Conservation (phyloP, 1,140 invertebrate species). For the Drosophila virilis region DNA sequence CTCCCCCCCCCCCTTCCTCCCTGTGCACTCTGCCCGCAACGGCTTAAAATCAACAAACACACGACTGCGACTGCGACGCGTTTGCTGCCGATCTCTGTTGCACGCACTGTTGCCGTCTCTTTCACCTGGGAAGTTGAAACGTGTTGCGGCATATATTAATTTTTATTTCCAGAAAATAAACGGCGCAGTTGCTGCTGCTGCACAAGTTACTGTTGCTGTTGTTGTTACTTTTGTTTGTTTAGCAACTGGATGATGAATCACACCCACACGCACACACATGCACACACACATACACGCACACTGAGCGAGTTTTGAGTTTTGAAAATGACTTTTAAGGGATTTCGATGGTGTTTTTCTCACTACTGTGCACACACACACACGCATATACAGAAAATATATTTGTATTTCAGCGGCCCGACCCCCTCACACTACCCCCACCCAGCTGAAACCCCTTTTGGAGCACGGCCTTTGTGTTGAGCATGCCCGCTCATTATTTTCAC, state of each 20-base stretch:
- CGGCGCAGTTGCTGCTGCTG: conserved; percentile 44
- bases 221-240: conserved; percentile 66
- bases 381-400: conserved; percentile 30
- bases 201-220: conserved; percentile 7
- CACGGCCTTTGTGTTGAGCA: conserved; percentile 62
- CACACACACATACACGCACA: conserved; percentile 13
- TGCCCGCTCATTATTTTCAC: conserved; percentile 79
- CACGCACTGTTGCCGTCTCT: neutral
- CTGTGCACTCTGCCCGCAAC: neutral
- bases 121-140: conserved; percentile 54
- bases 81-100: neutral
- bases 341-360: conserved; percentile 61
- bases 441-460: neutral
- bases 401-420: conserved; percentile 22
- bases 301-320: conserved; percentile 25
- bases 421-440: neutral
- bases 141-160: conserved; percentile 80
- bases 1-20: no score
- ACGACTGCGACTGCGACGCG: neutral
- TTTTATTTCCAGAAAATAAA: conserved; percentile 79
- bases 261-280: conserved; percentile 42
- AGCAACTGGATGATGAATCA: conserved; percentile 77
- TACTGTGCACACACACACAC: conserved; percentile 6
- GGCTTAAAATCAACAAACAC: conserved; percentile 65
- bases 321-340: conserved; percentile 66